Evolutionary conservation across 2,113 vertebrate genomes (phyloP).

Genomic region (Hiodon alosoides): DNA sequence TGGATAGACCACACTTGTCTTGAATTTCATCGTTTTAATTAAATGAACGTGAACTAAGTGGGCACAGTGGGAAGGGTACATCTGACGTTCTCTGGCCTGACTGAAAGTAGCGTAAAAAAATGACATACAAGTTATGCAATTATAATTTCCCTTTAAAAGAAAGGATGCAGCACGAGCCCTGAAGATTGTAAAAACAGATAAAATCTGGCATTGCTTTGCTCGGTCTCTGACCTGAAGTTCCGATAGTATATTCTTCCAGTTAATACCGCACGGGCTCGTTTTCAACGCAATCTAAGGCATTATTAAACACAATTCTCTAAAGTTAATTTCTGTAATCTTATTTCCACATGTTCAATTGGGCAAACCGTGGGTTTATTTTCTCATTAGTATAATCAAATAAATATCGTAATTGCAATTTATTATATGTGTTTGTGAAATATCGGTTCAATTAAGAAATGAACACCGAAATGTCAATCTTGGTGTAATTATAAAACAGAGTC

Average conservation of each 20-base stretch:
- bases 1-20: too few species aligned
- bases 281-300: not conserved
- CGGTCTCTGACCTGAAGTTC: constrained; percentile 10
- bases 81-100: too few species aligned
- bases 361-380: not conserved
- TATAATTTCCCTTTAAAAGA: not conserved
- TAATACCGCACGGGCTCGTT: not conserved
- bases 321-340: too few species aligned
- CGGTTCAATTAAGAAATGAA: not conserved
- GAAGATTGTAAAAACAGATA: constrained; percentile 25
- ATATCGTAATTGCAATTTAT: not conserved
- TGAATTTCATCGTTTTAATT: too few species aligned
- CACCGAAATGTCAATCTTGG: not conserved
- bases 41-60: too few species aligned
- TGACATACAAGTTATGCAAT: too few species aligned
- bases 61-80: too few species aligned
- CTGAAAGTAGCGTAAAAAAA: too few species aligned
- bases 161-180: constrained; percentile 18
- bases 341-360: too few species aligned
- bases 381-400: too few species aligned
- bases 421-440: not conserved
- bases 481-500: not conserved
- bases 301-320: too few species aligned
- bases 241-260: not conserved
- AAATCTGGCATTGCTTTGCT: not conserved